Percentiles rank a stretch among this genome's conserved stretches.
Evolutionary conservation across 2,797 vertebrate genomes (phyloP).

Genomic region (Semotilus atromaculatus): DNA sequence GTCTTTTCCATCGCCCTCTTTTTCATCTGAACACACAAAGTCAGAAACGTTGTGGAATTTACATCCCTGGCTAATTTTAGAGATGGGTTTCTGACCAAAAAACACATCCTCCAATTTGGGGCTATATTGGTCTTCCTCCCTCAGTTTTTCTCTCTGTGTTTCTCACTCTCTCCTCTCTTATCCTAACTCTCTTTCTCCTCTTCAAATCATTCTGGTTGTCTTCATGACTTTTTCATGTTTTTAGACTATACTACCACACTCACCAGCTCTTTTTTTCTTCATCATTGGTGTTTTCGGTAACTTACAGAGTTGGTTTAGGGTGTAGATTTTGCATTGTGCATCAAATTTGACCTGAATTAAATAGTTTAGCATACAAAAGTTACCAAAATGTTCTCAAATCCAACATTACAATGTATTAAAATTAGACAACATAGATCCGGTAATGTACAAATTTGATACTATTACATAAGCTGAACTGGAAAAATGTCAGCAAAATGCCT

Average conservation of each 20-base stretch:
- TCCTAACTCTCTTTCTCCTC: constrained; percentile 29
- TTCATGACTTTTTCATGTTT: constrained; percentile 13
- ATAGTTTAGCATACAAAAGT: background rate
- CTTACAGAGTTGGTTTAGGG: background rate
- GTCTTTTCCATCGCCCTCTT: constrained; percentile 67
- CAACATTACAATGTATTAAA: background rate
- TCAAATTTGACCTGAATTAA: background rate
- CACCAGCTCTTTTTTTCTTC: constrained; percentile 12
- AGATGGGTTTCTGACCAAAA: constrained; percentile 83
- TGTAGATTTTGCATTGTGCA: background rate
- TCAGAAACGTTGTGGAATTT: constrained; percentile 78
- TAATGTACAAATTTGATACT: background rate
- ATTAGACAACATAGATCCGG: background rate
- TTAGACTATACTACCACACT: background rate
- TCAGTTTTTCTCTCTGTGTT: constrained; percentile 56
- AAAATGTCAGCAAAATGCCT: background rate
- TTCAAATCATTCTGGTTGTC: constrained; percentile 10
- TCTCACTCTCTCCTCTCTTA: constrained; percentile 36
- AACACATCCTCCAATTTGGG: constrained; percentile 84
- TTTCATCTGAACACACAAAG: constrained; percentile 69
- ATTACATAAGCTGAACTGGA: background rate
- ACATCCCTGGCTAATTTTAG: constrained; percentile 83
- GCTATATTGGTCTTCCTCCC: constrained; percentile 79
- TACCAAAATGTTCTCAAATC: background rate
- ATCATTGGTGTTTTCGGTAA: background rate